Evolutionary conservation across 92 coral and sea anemone species (phyloP).

Genomic region (Palythoa heliodiscus): DNA sequence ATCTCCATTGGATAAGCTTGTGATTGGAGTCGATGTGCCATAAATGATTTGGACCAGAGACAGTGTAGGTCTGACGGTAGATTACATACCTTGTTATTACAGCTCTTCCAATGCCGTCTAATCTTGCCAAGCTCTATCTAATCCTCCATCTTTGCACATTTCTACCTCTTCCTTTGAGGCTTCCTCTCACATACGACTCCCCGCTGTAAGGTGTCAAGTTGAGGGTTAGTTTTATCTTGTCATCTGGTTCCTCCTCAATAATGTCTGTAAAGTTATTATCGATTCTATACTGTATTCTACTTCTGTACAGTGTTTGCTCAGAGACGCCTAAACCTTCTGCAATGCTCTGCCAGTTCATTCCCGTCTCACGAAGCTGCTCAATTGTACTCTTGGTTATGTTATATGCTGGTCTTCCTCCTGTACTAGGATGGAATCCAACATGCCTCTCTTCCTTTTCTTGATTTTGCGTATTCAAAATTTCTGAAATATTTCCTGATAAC

Average conservation of each 20-base stretch:
- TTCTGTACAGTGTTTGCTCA: constrained; percentile 47
- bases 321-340: constrained; percentile 40
- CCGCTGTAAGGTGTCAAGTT: constrained; percentile 67
- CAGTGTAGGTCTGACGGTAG: constrained; percentile 60
- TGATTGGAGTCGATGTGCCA: constrained; percentile 69
- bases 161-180: constrained; percentile 59
- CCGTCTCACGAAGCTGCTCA: constrained; percentile 68
- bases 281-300: constrained; percentile 59
- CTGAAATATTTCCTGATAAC: constrained; percentile 41
- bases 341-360: constrained; percentile 64
- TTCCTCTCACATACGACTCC: constrained; percentile 47
- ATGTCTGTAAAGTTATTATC: constrained; percentile 59
- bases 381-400: constrained; percentile 29
- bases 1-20: constrained; percentile 59
- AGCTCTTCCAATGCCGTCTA: constrained; percentile 73
- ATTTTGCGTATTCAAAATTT: constrained; percentile 41
- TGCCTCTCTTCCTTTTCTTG: constrained; percentile 2
- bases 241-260: constrained; percentile 59
- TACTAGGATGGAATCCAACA: not conserved
- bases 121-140: constrained; percentile 62
- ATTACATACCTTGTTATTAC: constrained; percentile 56
- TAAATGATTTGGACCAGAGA: constrained; percentile 60
- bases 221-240: constrained; percentile 51
- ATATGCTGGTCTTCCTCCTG: constrained; percentile 22
- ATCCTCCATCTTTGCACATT: constrained; percentile 33